Conservation (phyloP, 2,797 vertebrate genomes). For the Rallus crepitans region DNA sequence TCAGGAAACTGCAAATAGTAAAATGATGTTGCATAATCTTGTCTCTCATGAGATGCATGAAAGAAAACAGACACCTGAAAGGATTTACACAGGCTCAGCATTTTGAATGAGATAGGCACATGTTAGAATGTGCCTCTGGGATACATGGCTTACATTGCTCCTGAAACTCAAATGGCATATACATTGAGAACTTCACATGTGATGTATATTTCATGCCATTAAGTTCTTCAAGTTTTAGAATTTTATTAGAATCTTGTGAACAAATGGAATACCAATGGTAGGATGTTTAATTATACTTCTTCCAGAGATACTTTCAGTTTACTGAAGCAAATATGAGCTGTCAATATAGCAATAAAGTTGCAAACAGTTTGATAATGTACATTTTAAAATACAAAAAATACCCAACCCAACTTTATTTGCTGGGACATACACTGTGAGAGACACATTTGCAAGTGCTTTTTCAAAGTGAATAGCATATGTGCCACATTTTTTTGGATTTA, state of each 20-base stretch:
- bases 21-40: not conserved
- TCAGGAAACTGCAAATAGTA: not conserved
- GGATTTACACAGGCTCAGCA: not conserved
- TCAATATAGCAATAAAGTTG: not conserved
- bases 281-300: not conserved
- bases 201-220: not conserved
- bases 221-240: not conserved
- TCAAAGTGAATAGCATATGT: not conserved
- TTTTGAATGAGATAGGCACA: not conserved
- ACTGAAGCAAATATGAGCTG: not conserved
- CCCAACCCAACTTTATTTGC: not conserved
- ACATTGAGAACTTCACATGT: not conserved
- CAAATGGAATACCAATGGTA: not conserved
- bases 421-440: not conserved
- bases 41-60: accelerated
- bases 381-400: not conserved
- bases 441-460: accelerated
- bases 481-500: not conserved
- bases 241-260: not conserved
- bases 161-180: not conserved
- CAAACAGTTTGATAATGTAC: not conserved
- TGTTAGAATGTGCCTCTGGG: not conserved
- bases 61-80: not conserved
- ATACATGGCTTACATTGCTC: not conserved
- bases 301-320: not conserved